Evolutionary conservation across 2,888 invertebrate species (phyloP), one percentile per base, ranked within the genome.

Genomic region (Sycophila texana): DNA sequence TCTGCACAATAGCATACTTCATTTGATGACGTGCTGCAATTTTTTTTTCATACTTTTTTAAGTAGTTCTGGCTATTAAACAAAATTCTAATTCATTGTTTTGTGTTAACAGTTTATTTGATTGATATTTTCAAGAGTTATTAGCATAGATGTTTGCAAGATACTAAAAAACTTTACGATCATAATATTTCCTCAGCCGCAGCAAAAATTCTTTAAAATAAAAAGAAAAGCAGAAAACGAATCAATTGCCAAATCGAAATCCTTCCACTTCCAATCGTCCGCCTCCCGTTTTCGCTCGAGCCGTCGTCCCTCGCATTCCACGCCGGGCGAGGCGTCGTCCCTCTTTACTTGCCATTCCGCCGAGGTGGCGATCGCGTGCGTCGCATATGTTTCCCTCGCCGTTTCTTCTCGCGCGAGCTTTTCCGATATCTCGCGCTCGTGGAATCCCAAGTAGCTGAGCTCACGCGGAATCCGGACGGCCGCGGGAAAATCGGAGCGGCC

Each of bases 291-390:
- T 39, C 39, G 39, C 39, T 39, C 39, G 39, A 39, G 49, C 60
- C 63, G 10, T 85, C 85, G 86, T 86, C 87, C 87, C 86, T 84
- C 87, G 88, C 88, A 88, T 88, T 88, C 88, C 87, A 87, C 87
- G 87, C 84, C 83, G 83, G 84, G 82, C 83, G 83, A 83, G 82
- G 85, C 39, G n/a, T 22, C 39, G n/a, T 22, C 16, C 39, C 26
- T 51, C 87, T n/a, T n/a, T n/a, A n/a, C n/a, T 90, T 90, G 86
- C 88, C 89, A 90, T 90, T 90, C 90, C 86, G 82, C 16, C 39
- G 30, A 16, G 51, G 85, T 84, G 84, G 85, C 86, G 84, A 84
- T 84, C 83, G 87, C 89, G 89, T 89, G 89, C 85, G 83, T 83
- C 85, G 89, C 87, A 89, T 89, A 88, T 87, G 83, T 83, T 84